These are phyloP conservation scores for Archips xylosteana DNA, from an alignment of 2,888 invertebrate genomes.

Conservation along the genomic window DNA sequence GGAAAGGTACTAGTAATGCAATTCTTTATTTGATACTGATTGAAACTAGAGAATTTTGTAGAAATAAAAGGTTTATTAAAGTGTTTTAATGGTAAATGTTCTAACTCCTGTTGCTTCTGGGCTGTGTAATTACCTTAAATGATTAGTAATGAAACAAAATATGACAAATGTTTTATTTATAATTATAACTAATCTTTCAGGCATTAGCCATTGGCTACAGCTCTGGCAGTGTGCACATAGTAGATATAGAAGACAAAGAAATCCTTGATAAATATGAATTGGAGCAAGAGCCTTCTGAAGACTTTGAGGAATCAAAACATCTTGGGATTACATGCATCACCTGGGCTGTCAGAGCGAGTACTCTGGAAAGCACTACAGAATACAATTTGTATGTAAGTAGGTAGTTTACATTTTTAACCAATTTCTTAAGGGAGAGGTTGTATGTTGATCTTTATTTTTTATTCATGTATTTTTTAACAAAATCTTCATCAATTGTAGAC, in stretches of 20 bases:
- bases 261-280: constrained; percentile 88
- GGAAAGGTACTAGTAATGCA: constrained; percentile 88
- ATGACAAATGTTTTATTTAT: neutral
- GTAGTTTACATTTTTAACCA: constrained; percentile 3
- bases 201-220: constrained; percentile 90
- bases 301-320: constrained; percentile 78
- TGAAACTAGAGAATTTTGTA: too few relatives aligned
- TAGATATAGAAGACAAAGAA: constrained; percentile 95
- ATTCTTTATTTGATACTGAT: too few relatives aligned
- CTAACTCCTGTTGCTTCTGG: too few relatives aligned
- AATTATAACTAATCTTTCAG: constrained; percentile 65
- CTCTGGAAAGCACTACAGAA: constrained; percentile 72
- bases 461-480: too few relatives aligned
- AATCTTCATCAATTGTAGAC: too few relatives aligned
- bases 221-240: constrained; percentile 89
- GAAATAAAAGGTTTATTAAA: too few relatives aligned
- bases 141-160: neutral
- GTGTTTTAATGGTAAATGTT: too few relatives aligned
- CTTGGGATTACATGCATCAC: constrained; percentile 89
- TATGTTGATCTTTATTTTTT: too few relatives aligned
- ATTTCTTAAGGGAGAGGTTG: too few relatives aligned
- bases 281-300: constrained; percentile 70
- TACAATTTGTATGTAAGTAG: constrained; percentile 77
- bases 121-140: too few relatives aligned
- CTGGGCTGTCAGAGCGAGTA: constrained; percentile 87